Evolutionary conservation across 53 echinoderm and acorn worm genomes (phyloP).

Genomic region (Astropecten irregularis): DNA sequence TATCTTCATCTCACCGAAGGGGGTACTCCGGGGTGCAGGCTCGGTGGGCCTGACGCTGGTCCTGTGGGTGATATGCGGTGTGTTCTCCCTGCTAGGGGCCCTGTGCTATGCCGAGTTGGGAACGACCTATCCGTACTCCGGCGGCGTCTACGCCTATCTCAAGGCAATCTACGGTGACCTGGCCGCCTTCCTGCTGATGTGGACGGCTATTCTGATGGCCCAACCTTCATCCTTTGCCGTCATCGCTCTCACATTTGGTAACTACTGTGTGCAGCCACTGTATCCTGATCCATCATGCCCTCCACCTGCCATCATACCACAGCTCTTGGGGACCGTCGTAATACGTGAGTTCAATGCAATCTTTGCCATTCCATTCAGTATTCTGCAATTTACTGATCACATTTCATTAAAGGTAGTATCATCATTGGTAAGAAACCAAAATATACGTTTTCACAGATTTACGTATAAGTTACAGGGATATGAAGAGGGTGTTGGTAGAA

Average conservation of each 20-base stretch:
- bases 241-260: conserved; percentile 73
- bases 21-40: conserved; percentile 78
- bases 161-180: conserved; percentile 77
- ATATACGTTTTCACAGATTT: too few species aligned
- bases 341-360: conserved; percentile 65
- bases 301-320: conserved; percentile 51
- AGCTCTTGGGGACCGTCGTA: conserved; percentile 61
- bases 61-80: conserved; percentile 76
- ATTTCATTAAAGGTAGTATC: too few species aligned
- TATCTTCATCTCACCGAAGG: conserved; percentile 89
- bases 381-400: too few species aligned
- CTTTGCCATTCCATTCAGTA: too few species aligned
- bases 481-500: too few species aligned
- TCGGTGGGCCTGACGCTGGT: conserved; percentile 81
- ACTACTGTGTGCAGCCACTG: conserved; percentile 80
- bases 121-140: conserved; percentile 75
- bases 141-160: conserved; percentile 80
- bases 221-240: conserved; percentile 77
- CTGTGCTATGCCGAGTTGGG: conserved; percentile 88
- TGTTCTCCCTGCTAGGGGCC: conserved; percentile 81
- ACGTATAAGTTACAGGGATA: too few species aligned
- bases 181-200: conserved; percentile 76
- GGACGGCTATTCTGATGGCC: conserved; percentile 71
- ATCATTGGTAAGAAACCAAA: too few species aligned
- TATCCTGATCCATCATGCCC: conserved; percentile 72